phyloP scores from a whole-genome alignment of 2,888 invertebrate genomes.

The Brenthis hecate region DNA sequence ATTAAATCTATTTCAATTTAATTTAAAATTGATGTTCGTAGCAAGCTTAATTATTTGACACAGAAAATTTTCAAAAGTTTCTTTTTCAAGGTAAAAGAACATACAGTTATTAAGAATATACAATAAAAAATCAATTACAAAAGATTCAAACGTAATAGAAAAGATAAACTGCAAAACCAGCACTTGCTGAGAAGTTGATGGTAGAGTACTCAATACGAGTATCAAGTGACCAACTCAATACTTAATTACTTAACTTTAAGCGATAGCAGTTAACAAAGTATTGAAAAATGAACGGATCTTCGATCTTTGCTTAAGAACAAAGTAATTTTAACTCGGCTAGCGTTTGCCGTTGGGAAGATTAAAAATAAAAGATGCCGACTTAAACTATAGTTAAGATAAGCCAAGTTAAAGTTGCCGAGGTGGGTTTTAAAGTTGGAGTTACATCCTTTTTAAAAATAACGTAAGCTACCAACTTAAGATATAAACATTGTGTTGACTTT shows the following conservation, averaged over 20 bases:
- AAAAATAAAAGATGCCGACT: constrained; percentile 73
- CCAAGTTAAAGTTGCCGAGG: constrained; percentile 51
- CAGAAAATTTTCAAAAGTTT: no score
- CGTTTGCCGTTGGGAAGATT: constrained; percentile 67
- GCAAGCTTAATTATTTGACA: no score
- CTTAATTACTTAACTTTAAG: constrained; percentile 67
- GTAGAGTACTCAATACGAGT: constrained; percentile 29
- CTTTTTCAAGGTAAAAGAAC: no score
- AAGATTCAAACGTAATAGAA: not conserved
- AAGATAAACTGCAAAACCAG: constrained; percentile 13
- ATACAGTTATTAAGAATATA: no score
- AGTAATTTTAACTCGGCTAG: constrained; percentile 74
- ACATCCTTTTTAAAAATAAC: constrained; percentile 55
- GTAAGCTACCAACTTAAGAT: constrained; percentile 43
- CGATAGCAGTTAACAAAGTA: constrained; percentile 65
- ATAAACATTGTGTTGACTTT: constrained; percentile 38
- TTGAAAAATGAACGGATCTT: constrained; percentile 76
- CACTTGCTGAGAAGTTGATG: constrained; percentile 32
- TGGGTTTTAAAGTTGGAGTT: constrained; percentile 66
- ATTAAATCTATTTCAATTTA: no score
- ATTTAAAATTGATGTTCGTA: no score
- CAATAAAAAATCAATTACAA: not conserved
- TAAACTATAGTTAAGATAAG: constrained; percentile 76
- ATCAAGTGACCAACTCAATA: constrained; percentile 43
- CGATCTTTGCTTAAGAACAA: constrained; percentile 74